A percentile compares a stretch with the other conserved stretches of the same genome.
These are phyloP conservation scores for Drosophila santomea DNA, from an alignment of 1,140 invertebrate genomes.

Conservation along the genomic window DNA sequence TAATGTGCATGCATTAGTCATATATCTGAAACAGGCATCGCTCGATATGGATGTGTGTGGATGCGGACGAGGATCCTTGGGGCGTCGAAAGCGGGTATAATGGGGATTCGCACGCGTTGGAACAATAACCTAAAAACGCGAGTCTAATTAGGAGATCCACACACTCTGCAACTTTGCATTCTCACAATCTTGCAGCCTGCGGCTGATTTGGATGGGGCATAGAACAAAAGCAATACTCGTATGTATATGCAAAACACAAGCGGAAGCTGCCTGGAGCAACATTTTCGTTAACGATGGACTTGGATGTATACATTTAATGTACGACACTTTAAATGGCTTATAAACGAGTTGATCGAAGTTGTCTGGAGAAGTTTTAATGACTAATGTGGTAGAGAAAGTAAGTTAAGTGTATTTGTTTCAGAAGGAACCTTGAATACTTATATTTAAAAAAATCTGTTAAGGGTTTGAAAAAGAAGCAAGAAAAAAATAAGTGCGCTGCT, in stretches of 20 bases:
- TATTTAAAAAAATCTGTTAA: neutral
- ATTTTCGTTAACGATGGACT: no score
- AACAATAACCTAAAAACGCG: constrained; percentile 63
- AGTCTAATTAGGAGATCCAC: constrained; percentile 61
- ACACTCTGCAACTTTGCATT: constrained; percentile 35
- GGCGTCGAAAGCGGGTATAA: constrained; percentile 43
- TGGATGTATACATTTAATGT: neutral
- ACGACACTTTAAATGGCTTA: neutral
- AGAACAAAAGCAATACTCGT: constrained; percentile 16
- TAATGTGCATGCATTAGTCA: constrained; percentile 77
- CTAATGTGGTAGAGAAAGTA: no score
- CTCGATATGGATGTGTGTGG: neutral
- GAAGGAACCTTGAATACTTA: neutral
- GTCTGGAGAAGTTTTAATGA: neutral
- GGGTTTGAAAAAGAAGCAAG: no score
- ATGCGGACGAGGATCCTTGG: constrained; percentile 30
- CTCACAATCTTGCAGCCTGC: neutral
- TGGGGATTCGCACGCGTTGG: constrained; percentile 56
- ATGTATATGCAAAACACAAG: neutral
- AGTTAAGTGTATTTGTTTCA: no score
- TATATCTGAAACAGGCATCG: constrained; percentile 58
- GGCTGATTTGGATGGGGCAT: constrained; percentile 11
- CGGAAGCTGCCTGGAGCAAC: neutral
- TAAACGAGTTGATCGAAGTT: neutral
- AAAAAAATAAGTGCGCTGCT: neutral